These are phyloP conservation scores for Cavia aperea DNA, from an alignment of 2,113 vertebrate species.

Conservation along the genomic window DNA sequence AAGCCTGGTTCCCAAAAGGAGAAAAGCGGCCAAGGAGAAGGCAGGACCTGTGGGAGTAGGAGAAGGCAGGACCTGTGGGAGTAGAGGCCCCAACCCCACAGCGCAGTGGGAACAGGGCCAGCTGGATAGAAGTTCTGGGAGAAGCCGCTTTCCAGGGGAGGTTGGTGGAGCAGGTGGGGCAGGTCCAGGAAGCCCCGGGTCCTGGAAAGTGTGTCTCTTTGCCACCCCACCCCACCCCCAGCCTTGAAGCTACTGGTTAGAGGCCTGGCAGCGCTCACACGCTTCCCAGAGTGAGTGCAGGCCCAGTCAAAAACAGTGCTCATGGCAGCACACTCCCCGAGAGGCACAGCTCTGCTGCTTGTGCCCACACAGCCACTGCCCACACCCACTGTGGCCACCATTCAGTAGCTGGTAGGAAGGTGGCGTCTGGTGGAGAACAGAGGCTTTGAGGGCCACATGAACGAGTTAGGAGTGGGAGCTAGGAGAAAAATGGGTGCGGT, in stretches of 20 bases:
- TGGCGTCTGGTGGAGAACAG: too few relatives aligned
- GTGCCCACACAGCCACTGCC: too few relatives aligned
- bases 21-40: neutral
- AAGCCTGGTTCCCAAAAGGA: neutral
- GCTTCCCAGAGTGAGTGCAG: fast-evolving
- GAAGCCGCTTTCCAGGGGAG: neutral
- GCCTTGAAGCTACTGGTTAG: neutral
- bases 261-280: fast-evolving
- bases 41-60: too few relatives aligned
- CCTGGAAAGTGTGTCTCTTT: neutral
- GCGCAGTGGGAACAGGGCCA: neutral
- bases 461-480: too few relatives aligned
- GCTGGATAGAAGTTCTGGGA: neutral
- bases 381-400: too few relatives aligned
- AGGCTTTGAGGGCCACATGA: too few relatives aligned
- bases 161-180: fast-evolving
- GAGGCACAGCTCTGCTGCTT: too few relatives aligned
- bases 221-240: too few relatives aligned
- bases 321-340: too few relatives aligned
- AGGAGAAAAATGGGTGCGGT: too few relatives aligned
- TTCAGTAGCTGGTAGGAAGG: too few relatives aligned
- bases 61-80: neutral
- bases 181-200: neutral
- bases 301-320: fast-evolving
- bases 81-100: neutral